Evolutionary conservation across 1,140 invertebrate species (phyloP).

Genomic region (Cyclargus thomasi): DNA sequence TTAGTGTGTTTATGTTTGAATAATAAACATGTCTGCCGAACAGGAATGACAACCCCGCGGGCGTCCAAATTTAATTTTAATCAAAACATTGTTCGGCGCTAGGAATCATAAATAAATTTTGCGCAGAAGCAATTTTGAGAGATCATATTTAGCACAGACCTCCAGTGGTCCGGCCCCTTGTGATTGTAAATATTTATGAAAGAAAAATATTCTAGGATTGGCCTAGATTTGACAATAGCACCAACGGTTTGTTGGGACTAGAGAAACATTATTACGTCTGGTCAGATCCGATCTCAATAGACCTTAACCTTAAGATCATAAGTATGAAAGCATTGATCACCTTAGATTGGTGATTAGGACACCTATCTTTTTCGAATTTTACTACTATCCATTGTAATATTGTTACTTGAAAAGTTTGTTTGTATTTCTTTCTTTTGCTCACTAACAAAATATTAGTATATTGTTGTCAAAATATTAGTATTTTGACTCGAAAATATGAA

Average conservation of each 20-base stretch:
- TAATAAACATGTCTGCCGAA: constrained; percentile 3
- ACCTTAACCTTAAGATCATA: too few species aligned
- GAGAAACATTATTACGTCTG: neutral
- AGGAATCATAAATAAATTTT: constrained; percentile 15
- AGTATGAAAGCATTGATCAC: too few species aligned
- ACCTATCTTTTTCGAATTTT: too few species aligned
- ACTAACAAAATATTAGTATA: too few species aligned
- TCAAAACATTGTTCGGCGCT: constrained; percentile 10
- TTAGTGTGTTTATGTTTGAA: constrained; percentile 7
- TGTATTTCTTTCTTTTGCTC: too few species aligned
- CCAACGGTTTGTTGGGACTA: neutral
- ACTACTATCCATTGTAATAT: too few species aligned
- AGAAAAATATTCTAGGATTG: neutral
- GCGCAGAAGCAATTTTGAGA: neutral
- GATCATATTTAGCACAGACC: constrained; percentile 1
- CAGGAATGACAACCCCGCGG: neutral
- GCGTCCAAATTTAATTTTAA: constrained; percentile 12
- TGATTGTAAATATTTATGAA: neutral
- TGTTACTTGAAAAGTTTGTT: too few species aligned
- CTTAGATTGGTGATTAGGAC: too few species aligned
- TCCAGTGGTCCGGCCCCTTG: neutral
- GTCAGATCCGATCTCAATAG: too few species aligned
- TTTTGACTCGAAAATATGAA: too few species aligned
- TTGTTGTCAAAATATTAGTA: too few species aligned
- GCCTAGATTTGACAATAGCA: neutral